These are phyloP conservation scores for Homarus gammarus DNA, from an alignment of 2,888 invertebrate species.

Conservation along the genomic window DNA sequence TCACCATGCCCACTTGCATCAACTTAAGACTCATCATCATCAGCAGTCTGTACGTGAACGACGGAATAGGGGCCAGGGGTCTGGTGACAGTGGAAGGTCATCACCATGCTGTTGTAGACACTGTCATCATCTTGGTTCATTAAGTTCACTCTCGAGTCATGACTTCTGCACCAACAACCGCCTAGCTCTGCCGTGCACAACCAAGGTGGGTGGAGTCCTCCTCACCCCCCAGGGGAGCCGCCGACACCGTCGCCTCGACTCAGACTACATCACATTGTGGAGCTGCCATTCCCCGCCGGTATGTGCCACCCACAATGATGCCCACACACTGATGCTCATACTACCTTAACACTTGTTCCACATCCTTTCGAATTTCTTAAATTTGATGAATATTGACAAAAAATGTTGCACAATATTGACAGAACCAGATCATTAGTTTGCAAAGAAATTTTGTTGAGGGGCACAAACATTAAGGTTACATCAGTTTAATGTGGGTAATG, in stretches of 20 bases:
- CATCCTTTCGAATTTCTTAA: too few relatives aligned
- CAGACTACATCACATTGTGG: constrained; percentile 75
- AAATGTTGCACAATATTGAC: too few relatives aligned
- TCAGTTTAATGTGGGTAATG: too few relatives aligned
- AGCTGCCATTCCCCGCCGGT: constrained; percentile 75
- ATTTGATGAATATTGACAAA: too few relatives aligned
- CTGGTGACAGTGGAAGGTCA: constrained; percentile 64
- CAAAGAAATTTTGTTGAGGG: too few relatives aligned
- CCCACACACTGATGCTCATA: constrained; percentile 33
- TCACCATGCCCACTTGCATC: constrained; percentile 68
- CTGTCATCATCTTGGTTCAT: constrained; percentile 41
- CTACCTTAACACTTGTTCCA: not conserved
- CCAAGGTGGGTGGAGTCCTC: constrained; percentile 65
- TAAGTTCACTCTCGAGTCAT: constrained; percentile 57
- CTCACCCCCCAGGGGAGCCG: constrained; percentile 49
- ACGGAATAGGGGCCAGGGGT: constrained; percentile 51
- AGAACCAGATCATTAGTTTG: too few relatives aligned
- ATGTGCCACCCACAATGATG: constrained; percentile 55
- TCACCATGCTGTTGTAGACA: constrained; percentile 60
- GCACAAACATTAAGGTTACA: too few relatives aligned
- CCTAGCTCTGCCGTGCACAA: constrained; percentile 60
- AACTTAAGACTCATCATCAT: constrained; percentile 37
- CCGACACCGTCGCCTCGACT: constrained; percentile 62
- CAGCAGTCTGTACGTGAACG: constrained; percentile 33
- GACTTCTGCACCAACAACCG: constrained; percentile 60